phyloP scores from a whole-genome alignment of 2,113 vertebrate species.

The Xenus cinereus region DNA sequence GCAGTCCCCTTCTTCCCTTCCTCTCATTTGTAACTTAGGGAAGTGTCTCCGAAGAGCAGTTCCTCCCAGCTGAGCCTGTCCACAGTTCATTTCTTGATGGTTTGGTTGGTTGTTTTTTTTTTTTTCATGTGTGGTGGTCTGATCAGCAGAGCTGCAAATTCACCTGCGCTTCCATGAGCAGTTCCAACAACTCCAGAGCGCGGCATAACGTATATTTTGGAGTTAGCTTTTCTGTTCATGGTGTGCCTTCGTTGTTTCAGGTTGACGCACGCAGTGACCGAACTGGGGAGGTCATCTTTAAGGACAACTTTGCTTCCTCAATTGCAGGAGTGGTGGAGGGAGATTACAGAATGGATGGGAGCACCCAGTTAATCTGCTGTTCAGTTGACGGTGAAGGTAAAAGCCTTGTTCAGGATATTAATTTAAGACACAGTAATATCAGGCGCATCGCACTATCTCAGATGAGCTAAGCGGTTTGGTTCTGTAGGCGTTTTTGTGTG shows the following conservation, averaged over 20 bases:
- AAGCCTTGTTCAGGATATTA: slow-evolving; percentile 27
- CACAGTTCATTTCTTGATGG: not conserved
- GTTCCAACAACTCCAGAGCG: not conserved
- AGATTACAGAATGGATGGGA: slow-evolving; percentile 95
- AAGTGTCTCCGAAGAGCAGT: not conserved
- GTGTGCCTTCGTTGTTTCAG: slow-evolving; percentile 64
- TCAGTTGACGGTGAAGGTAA: slow-evolving; percentile 94
- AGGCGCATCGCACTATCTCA: not conserved
- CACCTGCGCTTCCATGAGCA: not conserved
- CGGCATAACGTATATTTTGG: not conserved
- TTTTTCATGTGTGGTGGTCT: not conserved
- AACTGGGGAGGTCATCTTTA: slow-evolving; percentile 97
- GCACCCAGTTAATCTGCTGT: slow-evolving; percentile 91
- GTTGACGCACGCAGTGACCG: slow-evolving; percentile 95
- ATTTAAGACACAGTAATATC: not conserved
- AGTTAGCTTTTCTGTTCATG: not conserved
- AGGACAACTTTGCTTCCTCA: slow-evolving; percentile 94
- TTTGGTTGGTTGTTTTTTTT: not conserved
- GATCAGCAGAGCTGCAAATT: not conserved
- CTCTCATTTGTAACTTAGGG: not conserved
- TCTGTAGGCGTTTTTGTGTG: not conserved
- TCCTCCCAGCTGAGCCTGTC: not conserved
- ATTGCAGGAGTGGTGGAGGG: slow-evolving; percentile 93
- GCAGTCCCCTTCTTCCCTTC: not conserved
- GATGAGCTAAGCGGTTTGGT: not conserved